Evolutionary conservation across 1,140 invertebrate species (phyloP).

Genomic region (Ooceraea biroi): DNA sequence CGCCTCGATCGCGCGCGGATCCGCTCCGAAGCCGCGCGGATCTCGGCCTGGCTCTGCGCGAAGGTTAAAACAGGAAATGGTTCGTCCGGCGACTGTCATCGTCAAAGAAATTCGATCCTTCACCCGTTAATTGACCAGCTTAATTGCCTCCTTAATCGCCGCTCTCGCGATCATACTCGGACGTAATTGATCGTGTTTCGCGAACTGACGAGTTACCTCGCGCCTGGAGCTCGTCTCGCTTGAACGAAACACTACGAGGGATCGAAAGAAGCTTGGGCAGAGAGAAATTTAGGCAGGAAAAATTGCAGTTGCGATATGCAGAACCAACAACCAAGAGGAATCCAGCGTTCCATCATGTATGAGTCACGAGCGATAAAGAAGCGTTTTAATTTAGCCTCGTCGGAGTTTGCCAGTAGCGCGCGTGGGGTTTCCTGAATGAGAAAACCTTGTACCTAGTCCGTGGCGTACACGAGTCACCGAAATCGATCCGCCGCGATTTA

Average conservation of each 20-base stretch:
- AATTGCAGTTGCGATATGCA: neutral
- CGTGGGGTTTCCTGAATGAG: neutral
- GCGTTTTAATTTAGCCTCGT: constrained; percentile 27
- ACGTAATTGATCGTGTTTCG: no score
- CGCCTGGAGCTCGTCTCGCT: no score
- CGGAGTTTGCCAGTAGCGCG: neutral
- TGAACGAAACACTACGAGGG: no score
- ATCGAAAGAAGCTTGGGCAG: neutral
- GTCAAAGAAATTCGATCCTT: neutral
- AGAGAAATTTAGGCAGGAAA: neutral
- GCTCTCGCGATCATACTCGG: no score
- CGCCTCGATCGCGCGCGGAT: neutral
- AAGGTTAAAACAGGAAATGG: neutral
- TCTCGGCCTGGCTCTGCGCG: neutral
- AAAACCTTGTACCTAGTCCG: neutral
- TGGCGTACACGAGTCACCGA: neutral
- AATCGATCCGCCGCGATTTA: neutral
- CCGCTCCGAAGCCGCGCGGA: neutral
- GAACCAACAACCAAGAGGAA: neutral
- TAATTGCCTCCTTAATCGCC: no score
- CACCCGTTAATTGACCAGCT: no score
- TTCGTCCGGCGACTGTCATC: neutral
- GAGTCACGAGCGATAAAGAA: constrained; percentile 14
- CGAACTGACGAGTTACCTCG: no score
- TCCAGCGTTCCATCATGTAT: neutral